phyloP scores from a whole-genome alignment of 1,140 invertebrate species.

The Bombus waltoni region DNA sequence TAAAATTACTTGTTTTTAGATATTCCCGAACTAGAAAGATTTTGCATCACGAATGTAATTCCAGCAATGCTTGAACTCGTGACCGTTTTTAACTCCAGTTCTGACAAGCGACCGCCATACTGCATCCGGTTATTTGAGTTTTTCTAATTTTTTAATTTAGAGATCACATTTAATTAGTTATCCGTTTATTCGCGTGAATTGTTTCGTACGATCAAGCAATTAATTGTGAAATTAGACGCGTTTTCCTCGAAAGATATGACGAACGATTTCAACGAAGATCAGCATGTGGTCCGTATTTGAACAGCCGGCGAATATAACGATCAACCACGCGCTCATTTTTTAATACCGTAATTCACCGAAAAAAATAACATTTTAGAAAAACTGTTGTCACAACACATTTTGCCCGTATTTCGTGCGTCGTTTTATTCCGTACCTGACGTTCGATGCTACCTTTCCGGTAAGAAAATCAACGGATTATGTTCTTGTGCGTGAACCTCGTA shows the following conservation, averaged over 20 bases:
- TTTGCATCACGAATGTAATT: neutral
- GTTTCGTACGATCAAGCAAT: neutral
- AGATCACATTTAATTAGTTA: neutral
- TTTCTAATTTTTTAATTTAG: conserved; percentile 8
- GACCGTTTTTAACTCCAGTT: conserved; percentile 43
- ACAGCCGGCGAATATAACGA: conserved; percentile 65
- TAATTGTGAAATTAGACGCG: neutral
- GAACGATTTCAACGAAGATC: conserved; percentile 16
- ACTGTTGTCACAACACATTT: conserved; percentile 73
- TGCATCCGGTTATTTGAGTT: conserved; percentile 74
- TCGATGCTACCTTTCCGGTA: conserved; percentile 69
- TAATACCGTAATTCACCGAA: conserved; percentile 27
- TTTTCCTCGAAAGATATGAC: neutral
- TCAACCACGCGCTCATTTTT: conserved; percentile 25
- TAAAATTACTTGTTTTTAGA: neutral
- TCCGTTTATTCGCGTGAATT: neutral
- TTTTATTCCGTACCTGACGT: conserved; percentile 75
- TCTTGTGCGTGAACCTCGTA: conserved; percentile 62
- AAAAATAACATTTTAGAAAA: conserved; percentile 53
- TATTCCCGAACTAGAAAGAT: neutral
- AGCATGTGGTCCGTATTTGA: conserved; percentile 45
- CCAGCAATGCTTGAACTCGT: conserved; percentile 22
- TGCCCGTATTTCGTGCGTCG: conserved; percentile 50
- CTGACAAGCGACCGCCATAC: conserved; percentile 80
- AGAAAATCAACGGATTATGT: conserved; percentile 74